Evolutionary conservation across 2,797 vertebrate genomes (phyloP), one percentile per base, ranked within the genome.

Genomic region (Labeo calbasu): DNA sequence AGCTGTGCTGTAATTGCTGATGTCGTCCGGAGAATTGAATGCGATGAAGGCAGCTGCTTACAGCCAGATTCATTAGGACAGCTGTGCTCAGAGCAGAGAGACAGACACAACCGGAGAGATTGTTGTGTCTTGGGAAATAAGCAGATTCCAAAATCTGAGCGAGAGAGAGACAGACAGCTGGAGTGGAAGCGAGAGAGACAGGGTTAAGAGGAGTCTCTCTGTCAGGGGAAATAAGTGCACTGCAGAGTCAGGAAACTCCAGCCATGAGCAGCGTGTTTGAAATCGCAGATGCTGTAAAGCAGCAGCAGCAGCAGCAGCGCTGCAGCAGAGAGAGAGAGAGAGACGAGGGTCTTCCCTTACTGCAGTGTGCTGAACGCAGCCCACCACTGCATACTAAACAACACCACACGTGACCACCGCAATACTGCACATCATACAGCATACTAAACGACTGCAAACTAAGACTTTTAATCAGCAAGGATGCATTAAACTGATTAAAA

Each of bases 11-110:
- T 94, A 94, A 94, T 93, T 93, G 95, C 92, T 91, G 91, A 92
- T 92, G 87, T 87, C 88, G 92, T 95, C 92, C 93, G 92, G 93
- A 95, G 94, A 91, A 94, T 93, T 94, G 93, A 92, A 92, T 92
- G 92, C 93, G 94, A 95, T 94, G 93, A 95, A 93, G 92, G 93
- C 91, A 92, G 93, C 93, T 92, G 93, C 93, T 94, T 92, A 93
- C 90, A 90, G 92, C 90, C 91, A 90, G 93, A 94, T 94, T 95
- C 93, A 94, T 95, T 94, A 94, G 91, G 89, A 90, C 85, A 91
- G 90, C 86, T 71, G 59, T 90, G 91, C 91, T 89, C 9, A 48
- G 87, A 91, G 92, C 91, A 91, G 69, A 70, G 21, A 77, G 63
- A 83, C 66, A 88, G 83, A 77, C 69, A 77, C 77, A 36, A 59